Conservation (phyloP, 1,140 invertebrate genomes). For the Platyura marginata region DNA sequence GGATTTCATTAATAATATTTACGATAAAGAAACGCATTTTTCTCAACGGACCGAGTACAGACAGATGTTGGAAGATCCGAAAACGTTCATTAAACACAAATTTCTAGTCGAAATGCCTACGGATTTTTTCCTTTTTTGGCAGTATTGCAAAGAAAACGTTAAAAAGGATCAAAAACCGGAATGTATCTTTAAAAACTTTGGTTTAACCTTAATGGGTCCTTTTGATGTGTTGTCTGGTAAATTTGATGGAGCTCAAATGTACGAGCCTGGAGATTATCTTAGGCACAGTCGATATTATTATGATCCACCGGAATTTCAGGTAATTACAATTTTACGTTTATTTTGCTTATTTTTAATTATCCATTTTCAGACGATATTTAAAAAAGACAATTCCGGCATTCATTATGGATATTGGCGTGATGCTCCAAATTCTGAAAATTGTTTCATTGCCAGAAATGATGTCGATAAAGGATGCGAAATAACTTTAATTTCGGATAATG, state of each 20-base stretch:
- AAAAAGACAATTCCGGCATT: constrained; percentile 43
- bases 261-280: constrained; percentile 41
- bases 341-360: constrained; percentile 5
- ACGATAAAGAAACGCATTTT: constrained; percentile 18
- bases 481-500: constrained; percentile 52
- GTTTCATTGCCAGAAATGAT: constrained; percentile 59
- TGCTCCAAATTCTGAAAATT: constrained; percentile 48
- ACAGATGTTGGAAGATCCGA: constrained; percentile 16
- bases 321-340: constrained; percentile 18
- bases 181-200: constrained; percentile 42
- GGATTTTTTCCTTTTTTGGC: constrained; percentile 75
- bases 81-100: constrained; percentile 43
- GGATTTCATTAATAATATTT: constrained; percentile 9
- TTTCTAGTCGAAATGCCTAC: constrained; percentile 74
- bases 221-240: constrained; percentile 63
- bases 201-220: constrained; percentile 63
- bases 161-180: constrained; percentile 29
- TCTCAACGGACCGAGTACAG: constrained; percentile 19
- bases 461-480: constrained; percentile 46
- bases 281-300: constrained; percentile 82
- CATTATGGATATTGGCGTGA: constrained; percentile 87
- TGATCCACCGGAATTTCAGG: constrained; percentile 86
- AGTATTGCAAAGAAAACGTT: constrained; percentile 45
- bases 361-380: constrained; percentile 45
- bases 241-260: constrained; percentile 32